These are phyloP conservation scores for Drosophila murphyi DNA, from an alignment of 1,140 invertebrate species.

Conservation along the genomic window DNA sequence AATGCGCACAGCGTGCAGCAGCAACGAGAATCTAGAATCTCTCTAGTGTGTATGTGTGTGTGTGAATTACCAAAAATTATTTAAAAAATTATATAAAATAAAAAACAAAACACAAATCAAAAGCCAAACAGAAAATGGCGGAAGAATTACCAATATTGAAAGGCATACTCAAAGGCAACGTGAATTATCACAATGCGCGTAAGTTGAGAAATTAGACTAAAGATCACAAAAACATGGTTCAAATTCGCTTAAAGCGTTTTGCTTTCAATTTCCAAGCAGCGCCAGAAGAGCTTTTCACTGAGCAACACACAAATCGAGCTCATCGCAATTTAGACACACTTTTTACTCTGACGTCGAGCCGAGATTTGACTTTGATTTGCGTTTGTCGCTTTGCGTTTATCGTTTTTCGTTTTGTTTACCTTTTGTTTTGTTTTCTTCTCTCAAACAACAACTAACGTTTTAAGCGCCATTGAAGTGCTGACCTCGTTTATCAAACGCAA, in stretches of 20 bases:
- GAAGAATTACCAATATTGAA: constrained; percentile 95
- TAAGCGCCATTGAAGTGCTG: constrained; percentile 79
- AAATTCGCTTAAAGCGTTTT: constrained; percentile 33
- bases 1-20: constrained; percentile 48
- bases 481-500: constrained; percentile 74
- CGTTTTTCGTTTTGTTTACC: constrained; percentile 55
- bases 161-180: constrained; percentile 93
- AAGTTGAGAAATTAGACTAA: constrained; percentile 86
- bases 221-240: constrained; percentile 26
- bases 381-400: not conserved
- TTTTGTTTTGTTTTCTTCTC: constrained; percentile 38
- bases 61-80: constrained; percentile 24
- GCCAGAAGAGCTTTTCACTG: constrained; percentile 8
- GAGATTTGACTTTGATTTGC: constrained; percentile 55
- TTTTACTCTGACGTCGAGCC: constrained; percentile 21
- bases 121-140: constrained; percentile 86
- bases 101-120: constrained; percentile 34
- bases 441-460: constrained; percentile 45
- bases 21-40: constrained; percentile 40
- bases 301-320: constrained; percentile 6
- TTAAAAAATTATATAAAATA: constrained; percentile 14
- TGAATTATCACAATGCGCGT: constrained; percentile 96
- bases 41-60: constrained; percentile 36
- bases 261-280: constrained; percentile 65
- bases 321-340: constrained; percentile 38